These are phyloP conservation scores for Plebejus anna DNA, from an alignment of 2,888 invertebrate genomes.

Conservation along the genomic window DNA sequence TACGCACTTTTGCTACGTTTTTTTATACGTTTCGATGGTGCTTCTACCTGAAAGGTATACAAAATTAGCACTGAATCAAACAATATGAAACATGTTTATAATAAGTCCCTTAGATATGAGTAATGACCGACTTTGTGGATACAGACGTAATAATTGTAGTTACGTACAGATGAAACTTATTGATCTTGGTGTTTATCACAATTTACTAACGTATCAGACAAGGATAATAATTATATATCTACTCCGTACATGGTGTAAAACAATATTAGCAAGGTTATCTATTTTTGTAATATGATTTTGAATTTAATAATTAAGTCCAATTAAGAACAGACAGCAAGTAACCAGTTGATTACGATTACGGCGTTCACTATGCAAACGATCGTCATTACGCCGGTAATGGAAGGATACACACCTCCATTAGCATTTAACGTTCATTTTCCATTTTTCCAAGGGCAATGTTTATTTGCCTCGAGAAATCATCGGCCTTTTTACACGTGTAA, in stretches of 20 bases:
- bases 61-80: not conserved
- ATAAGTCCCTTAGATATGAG: not conserved
- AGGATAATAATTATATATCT: no score
- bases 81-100: not conserved
- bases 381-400: not conserved
- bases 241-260: no score
- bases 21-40: not conserved
- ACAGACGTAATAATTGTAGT: no score
- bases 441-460: not conserved
- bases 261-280: not conserved
- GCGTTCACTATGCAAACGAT: constrained; percentile 1
- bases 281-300: not conserved
- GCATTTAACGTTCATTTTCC: not conserved
- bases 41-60: not conserved
- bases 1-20: not conserved
- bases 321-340: not conserved
- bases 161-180: no score
- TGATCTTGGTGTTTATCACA: no score
- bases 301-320: not conserved
- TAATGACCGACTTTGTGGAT: no score
- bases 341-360: not conserved
- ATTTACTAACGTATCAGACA: no score
- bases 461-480: not conserved
- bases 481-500: not conserved
- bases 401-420: not conserved